Evolutionary conservation across 2,113 vertebrate species (phyloP), one percentile per base, ranked within the genome.

Genomic region (Myodes glareolus): DNA sequence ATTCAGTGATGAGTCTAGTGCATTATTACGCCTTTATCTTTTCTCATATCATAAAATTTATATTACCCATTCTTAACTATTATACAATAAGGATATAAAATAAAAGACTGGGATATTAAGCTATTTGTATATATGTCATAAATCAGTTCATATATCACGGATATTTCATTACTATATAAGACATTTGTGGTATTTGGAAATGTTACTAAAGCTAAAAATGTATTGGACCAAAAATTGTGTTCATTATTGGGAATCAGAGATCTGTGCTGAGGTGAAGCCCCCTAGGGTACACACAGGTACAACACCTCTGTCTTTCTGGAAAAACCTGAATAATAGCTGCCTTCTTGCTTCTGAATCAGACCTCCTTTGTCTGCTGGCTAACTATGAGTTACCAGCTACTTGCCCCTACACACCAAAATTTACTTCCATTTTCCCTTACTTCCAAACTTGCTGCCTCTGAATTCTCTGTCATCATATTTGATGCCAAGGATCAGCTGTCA

Each of bases 81-180:
- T 90, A 45, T 91, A 29, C 21, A 81, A 31, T 75, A 90, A 92
- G 10, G 13, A 87, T 67, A 93, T 16, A 82, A 87, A 96, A 80
- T 10, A 67, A 94, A 75, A 68, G 4, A 61, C 17, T 42, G 3
- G 75, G 11, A 7, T 36, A 65, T 45, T 8, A 73, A 88, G 17
- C 1, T 85, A 63, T 29, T 84, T 84, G 5, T 75, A 17, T 47
- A 33, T 23, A 5, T 33, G 16, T 82, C 42, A 76, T n/a, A 45
- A 96, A 70, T 47, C 17, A 94, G 78, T 65, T 86, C 8, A 93
- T 52, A 72, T 27, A 78, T 90, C 45, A 50, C 21, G 2, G 80
- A 36, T 10, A 50, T 31, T 84, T 82, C 45, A 5, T 67, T 72
- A 84, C 39, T 67, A 52, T 77, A 70, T 61, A 42, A 89, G 0